Conservation (phyloP, 2,888 invertebrate species). For the Philonicus albiceps region DNA sequence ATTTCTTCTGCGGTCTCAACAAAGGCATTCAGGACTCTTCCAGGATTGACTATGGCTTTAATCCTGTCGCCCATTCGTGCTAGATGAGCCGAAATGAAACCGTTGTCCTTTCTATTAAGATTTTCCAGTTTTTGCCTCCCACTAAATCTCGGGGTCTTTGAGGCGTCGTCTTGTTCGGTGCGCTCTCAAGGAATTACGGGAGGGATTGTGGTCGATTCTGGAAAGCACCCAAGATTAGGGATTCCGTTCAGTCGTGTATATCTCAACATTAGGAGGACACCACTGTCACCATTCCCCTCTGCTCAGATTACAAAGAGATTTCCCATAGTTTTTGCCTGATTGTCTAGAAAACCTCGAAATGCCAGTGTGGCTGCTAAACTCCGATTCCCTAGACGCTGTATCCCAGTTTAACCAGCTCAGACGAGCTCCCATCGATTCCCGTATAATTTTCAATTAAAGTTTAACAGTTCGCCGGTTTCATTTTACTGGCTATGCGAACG, state of each 20-base stretch:
- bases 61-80: background rate
- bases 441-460: conserved; percentile 35
- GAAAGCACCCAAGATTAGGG: background rate
- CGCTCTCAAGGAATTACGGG: background rate
- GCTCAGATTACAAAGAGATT: background rate
- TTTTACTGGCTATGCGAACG: background rate
- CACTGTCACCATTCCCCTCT: background rate
- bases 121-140: conserved; percentile 1
- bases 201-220: background rate
- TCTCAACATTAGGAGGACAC: background rate
- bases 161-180: background rate
- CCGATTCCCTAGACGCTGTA: background rate
- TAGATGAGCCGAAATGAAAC: conserved; percentile 7
- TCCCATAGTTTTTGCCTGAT: background rate
- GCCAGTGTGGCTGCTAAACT: background rate
- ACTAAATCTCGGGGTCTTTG: background rate
- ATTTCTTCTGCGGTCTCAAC: background rate
- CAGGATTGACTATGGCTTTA: background rate
- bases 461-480: conserved; percentile 26
- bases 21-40: background rate
- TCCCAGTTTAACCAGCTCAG: background rate
- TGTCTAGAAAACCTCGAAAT: background rate
- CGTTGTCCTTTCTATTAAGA: conserved; percentile 23
- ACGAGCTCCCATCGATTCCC: background rate
- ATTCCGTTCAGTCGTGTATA: background rate